phyloP scores from a whole-genome alignment of 2,888 invertebrate genomes.

The Portevinia maculata region DNA sequence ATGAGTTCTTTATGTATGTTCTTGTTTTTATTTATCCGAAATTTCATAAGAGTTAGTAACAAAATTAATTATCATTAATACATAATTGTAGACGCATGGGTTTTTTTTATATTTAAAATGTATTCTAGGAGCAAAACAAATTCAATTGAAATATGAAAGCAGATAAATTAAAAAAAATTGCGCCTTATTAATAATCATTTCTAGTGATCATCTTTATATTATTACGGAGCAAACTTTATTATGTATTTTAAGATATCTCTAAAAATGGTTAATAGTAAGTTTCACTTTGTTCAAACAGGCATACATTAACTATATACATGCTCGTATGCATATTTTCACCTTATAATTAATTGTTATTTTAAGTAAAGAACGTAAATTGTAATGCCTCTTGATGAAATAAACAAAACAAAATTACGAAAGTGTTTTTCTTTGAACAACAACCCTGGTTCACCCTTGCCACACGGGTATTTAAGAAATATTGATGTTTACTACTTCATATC shows the following conservation, averaged over 20 bases:
- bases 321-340: conserved; percentile 61
- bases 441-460: background rate
- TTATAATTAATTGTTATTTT: conserved; percentile 67
- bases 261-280: conserved; percentile 6
- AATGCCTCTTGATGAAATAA: conserved; percentile 69
- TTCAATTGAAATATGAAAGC: conserved; percentile 16
- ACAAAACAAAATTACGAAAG: conserved; percentile 9
- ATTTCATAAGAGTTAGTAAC: no score
- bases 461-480: no score
- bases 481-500: no score
- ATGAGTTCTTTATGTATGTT: no score
- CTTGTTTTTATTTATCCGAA: no score
- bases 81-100: no score
- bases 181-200: conserved; percentile 2
- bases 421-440: background rate
- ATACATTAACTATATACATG: conserved; percentile 39
- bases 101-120: conserved; percentile 23
- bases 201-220: background rate
- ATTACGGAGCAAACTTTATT: background rate
- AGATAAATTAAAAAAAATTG: conserved; percentile 31
- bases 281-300: conserved; percentile 17
- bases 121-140: conserved; percentile 27
- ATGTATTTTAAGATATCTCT: background rate
- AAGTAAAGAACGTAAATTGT: conserved; percentile 54
- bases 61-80: no score